Percentiles rank a stretch among this genome's conserved stretches.
phyloP scores from a whole-genome alignment of 2,113 vertebrate genomes.

The Aramus guarauna region DNA sequence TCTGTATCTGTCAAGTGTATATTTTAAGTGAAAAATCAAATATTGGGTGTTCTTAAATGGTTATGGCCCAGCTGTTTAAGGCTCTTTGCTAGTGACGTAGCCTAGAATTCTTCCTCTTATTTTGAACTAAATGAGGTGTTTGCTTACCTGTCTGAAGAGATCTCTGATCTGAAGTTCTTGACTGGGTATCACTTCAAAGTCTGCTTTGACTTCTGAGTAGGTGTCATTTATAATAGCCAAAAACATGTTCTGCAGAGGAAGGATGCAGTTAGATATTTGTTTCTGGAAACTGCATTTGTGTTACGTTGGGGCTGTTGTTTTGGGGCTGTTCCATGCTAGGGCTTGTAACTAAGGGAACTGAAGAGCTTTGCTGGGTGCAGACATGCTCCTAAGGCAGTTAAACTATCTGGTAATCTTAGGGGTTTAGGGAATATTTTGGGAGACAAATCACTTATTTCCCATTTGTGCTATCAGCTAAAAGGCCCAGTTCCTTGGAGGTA shows the following conservation, averaged over 20 bases:
- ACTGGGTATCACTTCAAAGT: constrained; percentile 50
- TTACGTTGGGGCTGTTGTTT: background rate
- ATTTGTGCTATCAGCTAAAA: background rate
- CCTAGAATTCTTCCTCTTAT: background rate
- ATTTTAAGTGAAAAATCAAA: background rate
- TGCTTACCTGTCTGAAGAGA: constrained; percentile 62
- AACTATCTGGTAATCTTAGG: background rate
- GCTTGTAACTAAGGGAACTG: fast-evolving
- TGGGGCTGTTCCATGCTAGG: background rate
- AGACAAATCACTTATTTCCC: background rate
- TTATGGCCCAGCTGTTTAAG: background rate
- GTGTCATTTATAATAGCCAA: constrained; percentile 76
- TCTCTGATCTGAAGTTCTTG: constrained; percentile 56
- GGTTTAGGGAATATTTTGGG: background rate
- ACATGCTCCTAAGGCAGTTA: background rate
- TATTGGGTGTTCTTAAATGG: background rate
- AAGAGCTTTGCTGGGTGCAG: background rate
- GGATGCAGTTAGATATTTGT: background rate
- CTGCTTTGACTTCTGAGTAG: constrained; percentile 74
- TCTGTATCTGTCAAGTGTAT: background rate
- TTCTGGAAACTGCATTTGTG: background rate
- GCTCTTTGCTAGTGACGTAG: background rate
- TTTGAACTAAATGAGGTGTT: background rate
- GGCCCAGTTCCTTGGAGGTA: background rate
- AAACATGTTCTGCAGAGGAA: constrained; percentile 71